Evolutionary conservation across 1,140 invertebrate genomes (phyloP).

Genomic region (Ctenoplectra terminalis): DNA sequence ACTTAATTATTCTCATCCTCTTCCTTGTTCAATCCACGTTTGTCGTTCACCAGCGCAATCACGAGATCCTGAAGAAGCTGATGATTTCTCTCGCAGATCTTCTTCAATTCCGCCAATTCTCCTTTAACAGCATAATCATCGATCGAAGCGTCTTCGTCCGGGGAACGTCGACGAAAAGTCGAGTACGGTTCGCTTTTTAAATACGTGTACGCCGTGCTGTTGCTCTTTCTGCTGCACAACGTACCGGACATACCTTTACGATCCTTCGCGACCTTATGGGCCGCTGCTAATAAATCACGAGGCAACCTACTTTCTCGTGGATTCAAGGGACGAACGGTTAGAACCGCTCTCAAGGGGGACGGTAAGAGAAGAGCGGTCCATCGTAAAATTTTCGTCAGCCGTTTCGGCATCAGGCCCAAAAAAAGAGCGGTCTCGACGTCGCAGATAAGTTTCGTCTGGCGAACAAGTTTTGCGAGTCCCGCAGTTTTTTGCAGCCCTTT

Average conservation of each 20-base stretch:
- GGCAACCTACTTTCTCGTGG: conserved; percentile 91
- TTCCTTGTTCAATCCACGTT: conserved; percentile 35
- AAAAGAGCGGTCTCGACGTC: conserved; percentile 89
- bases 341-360: conserved; percentile 89
- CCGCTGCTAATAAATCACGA: conserved; percentile 88
- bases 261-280: conserved; percentile 89
- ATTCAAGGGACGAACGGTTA: conserved; percentile 91
- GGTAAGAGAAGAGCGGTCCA: conserved; percentile 90
- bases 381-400: conserved; percentile 88
- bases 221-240: conserved; percentile 61
- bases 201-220: conserved; percentile 47
- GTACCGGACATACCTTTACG: conserved; percentile 80
- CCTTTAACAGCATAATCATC: conserved; percentile 59
- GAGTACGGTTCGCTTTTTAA: conserved; percentile 62
- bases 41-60: conserved; percentile 54
- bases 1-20: conserved; percentile 31
- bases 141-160: conserved; percentile 50
- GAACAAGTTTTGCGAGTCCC: conserved; percentile 88
- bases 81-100: conserved; percentile 75
- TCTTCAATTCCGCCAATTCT: conserved; percentile 71
- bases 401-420: conserved; percentile 88
- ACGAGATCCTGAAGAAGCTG: conserved; percentile 72
- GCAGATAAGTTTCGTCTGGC: conserved; percentile 90
- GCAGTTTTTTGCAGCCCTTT: conserved; percentile 90
- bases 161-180: conserved; percentile 27